A percentile compares a stretch with the other conserved stretches of the same genome.
These are phyloP conservation scores for Crepidodera aurea DNA, from an alignment of 2,888 invertebrate species.

Conservation along the genomic window DNA sequence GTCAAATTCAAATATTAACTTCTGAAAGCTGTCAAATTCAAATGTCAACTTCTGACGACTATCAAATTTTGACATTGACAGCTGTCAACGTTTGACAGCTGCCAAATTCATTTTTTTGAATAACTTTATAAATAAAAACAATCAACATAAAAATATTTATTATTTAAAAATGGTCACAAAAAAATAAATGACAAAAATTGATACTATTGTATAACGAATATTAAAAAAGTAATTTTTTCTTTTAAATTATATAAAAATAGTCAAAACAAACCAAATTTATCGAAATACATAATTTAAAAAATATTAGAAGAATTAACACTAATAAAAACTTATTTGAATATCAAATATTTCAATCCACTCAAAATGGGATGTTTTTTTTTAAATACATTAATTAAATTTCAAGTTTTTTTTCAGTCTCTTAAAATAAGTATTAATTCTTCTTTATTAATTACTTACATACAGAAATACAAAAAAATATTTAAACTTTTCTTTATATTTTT, in stretches of 20 bases:
- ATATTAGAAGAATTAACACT: neutral
- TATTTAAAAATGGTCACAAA: neutral
- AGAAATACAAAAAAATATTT: slow-evolving; percentile 1
- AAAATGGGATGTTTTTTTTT: neutral
- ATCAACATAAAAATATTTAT: neutral
- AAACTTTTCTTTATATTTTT: neutral
- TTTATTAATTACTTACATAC: neutral
- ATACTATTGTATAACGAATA: neutral
- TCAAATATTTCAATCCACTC: neutral
- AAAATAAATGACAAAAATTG: neutral
- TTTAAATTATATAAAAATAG: too few species aligned
- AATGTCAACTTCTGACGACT: too few species aligned
- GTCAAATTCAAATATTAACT: too few species aligned
- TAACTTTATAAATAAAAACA: too few species aligned
- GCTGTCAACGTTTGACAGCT: too few species aligned
- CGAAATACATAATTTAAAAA: too few species aligned
- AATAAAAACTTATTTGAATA: neutral
- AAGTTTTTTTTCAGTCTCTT: slow-evolving; percentile 5
- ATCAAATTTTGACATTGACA: too few species aligned
- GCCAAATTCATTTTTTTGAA: too few species aligned
- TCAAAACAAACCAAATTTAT: too few species aligned
- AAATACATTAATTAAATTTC: neutral
- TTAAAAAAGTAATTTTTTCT: neutral
- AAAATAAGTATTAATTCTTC: slow-evolving; percentile 12
- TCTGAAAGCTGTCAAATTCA: too few species aligned